Conservation (phyloP, 1,140 invertebrate genomes). For the Drosophila kikkawai region DNA sequence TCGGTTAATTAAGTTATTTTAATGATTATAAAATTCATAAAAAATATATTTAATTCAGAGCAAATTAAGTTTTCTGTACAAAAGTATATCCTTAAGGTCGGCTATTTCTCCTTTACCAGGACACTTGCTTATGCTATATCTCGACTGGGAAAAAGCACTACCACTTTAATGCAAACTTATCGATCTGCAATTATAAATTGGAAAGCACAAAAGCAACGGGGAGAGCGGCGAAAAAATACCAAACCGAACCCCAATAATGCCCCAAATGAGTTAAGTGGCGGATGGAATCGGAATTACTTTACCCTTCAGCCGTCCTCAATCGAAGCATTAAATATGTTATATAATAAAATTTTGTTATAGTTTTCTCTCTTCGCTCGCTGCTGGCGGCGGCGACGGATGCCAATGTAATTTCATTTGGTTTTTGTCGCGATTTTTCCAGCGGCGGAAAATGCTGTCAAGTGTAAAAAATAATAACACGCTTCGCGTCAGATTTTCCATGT, state of each 20-base stretch:
- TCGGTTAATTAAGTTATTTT: not conserved
- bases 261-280: conserved; percentile 71
- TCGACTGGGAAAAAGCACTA: conserved; percentile 2
- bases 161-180: conserved; percentile 19
- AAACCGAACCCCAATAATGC: conserved; percentile 47
- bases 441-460: conserved; percentile 55
- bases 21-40: not conserved
- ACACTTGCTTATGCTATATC: conserved; percentile 20
- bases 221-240: conserved; percentile 11
- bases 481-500: conserved; percentile 75
- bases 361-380: conserved; percentile 21
- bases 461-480: conserved; percentile 72
- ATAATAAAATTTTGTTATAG: conserved; percentile 70
- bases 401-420: conserved; percentile 47
- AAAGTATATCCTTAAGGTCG: not conserved
- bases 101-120: not conserved
- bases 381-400: not conserved
- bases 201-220: conserved; percentile 7
- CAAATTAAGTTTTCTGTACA: not conserved
- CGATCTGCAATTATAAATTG: conserved; percentile 34
- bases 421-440: conserved; percentile 45
- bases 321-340: conserved; percentile 62
- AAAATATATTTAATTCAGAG: not conserved
- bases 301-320: conserved; percentile 44
- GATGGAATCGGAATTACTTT: conserved; percentile 53